Evolutionary conservation across 2,113 vertebrate genomes (phyloP).

Genomic region (Grammomys dolichurus): DNA sequence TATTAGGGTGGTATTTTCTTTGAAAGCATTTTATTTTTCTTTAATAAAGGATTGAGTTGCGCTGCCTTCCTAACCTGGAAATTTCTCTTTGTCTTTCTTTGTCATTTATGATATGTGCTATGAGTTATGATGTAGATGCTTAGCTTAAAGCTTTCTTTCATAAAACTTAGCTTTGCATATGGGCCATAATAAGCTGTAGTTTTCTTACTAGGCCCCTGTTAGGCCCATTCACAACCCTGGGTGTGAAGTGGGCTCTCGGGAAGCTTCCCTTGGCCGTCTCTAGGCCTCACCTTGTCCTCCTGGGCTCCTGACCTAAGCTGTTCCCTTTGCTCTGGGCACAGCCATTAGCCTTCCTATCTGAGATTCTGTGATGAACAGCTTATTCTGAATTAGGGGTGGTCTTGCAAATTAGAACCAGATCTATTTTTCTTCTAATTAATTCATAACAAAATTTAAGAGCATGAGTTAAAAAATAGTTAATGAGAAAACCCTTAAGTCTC

Average conservation of each 20-base stretch:
- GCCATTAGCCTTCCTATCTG: neutral
- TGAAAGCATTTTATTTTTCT: neutral
- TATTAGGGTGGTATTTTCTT: neutral
- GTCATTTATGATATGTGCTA: neutral
- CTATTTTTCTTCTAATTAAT: conserved; percentile 66
- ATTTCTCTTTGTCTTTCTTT: neutral
- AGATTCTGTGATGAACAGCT: conserved; percentile 34
- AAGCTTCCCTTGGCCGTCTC: neutral
- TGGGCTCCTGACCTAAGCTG: neutral
- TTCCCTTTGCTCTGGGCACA: neutral
- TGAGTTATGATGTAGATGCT: conserved; percentile 16
- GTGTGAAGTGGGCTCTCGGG: neutral
- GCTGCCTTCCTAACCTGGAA: conserved; percentile 12
- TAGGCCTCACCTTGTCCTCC: neutral
- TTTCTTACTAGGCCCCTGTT: neutral
- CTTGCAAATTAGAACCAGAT: conserved; percentile 69
- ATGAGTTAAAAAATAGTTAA: conserved; percentile 39
- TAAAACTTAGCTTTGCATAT: neutral
- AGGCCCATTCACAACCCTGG: neutral
- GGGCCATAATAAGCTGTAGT: neutral
- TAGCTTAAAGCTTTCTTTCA: conserved; percentile 31
- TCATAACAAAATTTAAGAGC: conserved; percentile 53
- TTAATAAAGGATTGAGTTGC: neutral
- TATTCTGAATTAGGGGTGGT: conserved; percentile 51
- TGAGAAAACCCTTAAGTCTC: conserved; percentile 44